A percentile compares a stretch with the other conserved stretches of the same genome.
Evolutionary conservation across 2,888 invertebrate species (phyloP).

Genomic region (Graphium colonna): DNA sequence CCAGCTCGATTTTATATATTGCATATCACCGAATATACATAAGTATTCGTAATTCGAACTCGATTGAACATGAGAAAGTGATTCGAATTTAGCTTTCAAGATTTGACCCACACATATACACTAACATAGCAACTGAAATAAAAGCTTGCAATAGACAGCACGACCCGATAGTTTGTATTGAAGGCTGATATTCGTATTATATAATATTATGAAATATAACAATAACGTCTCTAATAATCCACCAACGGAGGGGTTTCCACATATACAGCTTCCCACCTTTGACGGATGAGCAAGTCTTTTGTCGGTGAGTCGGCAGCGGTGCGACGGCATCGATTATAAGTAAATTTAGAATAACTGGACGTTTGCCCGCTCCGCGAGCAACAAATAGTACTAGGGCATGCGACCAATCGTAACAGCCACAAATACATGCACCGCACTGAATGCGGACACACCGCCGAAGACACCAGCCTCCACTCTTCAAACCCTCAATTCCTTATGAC

Average conservation of each 20-base stretch:
- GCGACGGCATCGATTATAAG: constrained; percentile 76
- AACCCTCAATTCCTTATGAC: neutral
- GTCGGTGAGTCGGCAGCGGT: constrained; percentile 64
- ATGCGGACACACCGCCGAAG: constrained; percentile 59
- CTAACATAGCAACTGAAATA: too few species aligned
- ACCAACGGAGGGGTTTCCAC: neutral
- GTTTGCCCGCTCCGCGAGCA: constrained; percentile 72
- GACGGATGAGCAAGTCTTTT: constrained; percentile 61
- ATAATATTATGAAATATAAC: too few species aligned
- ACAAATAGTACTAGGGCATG: constrained; percentile 79
- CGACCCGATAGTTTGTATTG: too few species aligned
- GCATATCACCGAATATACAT: too few species aligned
- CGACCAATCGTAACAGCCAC: constrained; percentile 73
- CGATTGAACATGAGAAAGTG: too few species aligned
- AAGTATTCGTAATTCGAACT: too few species aligned
- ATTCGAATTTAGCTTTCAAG: too few species aligned
- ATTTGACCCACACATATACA: too few species aligned
- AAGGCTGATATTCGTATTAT: too few species aligned
- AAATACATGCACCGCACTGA: constrained; percentile 65
- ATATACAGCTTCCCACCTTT: constrained; percentile 45
- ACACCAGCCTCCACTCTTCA: constrained; percentile 38
- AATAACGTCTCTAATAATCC: too few species aligned
- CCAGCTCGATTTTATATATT: too few species aligned
- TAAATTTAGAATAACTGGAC: constrained; percentile 80
- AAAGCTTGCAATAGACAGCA: too few species aligned